Evolutionary conservation across 2,888 invertebrate species (phyloP), one percentile per base, ranked within the genome.

Genomic region (Catocala sponsa): DNA sequence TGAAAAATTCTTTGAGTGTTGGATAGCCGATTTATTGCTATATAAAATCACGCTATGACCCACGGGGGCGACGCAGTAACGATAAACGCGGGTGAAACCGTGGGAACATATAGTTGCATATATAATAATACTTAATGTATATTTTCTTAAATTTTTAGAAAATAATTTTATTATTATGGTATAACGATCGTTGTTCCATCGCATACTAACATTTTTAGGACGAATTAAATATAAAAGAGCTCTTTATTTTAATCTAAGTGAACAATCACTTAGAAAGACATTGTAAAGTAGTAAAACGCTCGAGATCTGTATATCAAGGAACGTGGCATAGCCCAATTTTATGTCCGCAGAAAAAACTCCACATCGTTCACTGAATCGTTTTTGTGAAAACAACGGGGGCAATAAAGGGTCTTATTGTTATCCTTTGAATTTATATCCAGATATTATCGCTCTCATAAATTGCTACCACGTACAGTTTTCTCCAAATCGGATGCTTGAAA

Each of bases 391-490:
- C 91, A 92, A 91, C 90, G 87, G 81, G 80, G 82, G 92, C 91
- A 89, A 94, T 93, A 93, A 93, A 93, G 87, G 91, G 89, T 90
- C 90, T 92, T 92, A 93, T 91, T 91, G 92, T 92, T 92, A 92
- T 92, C 92, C 93, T 92, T 90, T 91, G 92, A 92, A 93, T 93
- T 94, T 93, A 94, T 92, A 91, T 91, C 91, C 91, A 88, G 91
- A 92, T 93, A 91, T 92, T 91, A 92, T 92, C 91, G 90, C 87
- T 77, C 84, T 84, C 90, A 91, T 92, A 92, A 92, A 92, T 92
- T 91, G 88, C 87, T 85, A 86, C 87, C 85, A 86, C 88, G 89
- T 89, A 87, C 88, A 85, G 86, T 85, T 87, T 83, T 80, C 84
- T 84, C 88, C 76, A 84, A 90, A 88, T 89, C 87, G 85, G 81